phyloP scores from a whole-genome alignment of 2,888 invertebrate species.

The Scaptomyza flava region DNA sequence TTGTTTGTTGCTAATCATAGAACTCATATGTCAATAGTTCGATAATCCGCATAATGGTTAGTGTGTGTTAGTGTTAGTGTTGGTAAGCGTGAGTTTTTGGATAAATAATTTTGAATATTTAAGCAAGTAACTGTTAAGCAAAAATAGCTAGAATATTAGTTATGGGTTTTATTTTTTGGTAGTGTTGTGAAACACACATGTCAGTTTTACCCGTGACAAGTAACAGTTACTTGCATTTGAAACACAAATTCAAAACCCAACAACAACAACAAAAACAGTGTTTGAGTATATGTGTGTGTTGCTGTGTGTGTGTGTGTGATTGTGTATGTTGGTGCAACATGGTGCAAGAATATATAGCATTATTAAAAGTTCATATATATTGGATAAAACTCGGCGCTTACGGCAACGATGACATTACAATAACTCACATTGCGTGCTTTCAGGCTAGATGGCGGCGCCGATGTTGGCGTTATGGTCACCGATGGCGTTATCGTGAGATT shows the following conservation, averaged over 20 bases:
- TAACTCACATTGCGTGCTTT: constrained; percentile 85
- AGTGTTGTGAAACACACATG: too few relatives aligned
- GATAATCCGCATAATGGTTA: constrained; percentile 12
- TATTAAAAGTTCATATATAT: too few relatives aligned
- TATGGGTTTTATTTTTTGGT: too few relatives aligned
- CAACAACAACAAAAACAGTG: not conserved
- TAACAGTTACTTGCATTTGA: constrained; percentile 15
- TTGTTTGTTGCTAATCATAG: constrained; percentile 7
- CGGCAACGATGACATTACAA: constrained; percentile 84
- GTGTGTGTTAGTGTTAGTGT: constrained; percentile 33
- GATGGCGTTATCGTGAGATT: constrained; percentile 88
- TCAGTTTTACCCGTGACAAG: not conserved
- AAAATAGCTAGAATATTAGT: too few relatives aligned
- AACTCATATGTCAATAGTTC: constrained; percentile 4
- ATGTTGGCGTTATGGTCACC: constrained; percentile 91
- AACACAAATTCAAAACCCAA: constrained; percentile 3
- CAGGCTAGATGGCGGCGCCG: constrained; percentile 87
- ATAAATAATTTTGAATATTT: constrained; percentile 14
- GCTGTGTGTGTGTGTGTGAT: not conserved
- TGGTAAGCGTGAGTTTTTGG: constrained; percentile 76
- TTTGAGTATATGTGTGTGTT: constrained; percentile 1
- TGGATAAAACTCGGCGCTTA: constrained; percentile 79
- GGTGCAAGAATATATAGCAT: constrained; percentile 8
- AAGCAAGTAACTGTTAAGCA: not conserved
- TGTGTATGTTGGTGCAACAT: constrained; percentile 9